phyloP scores from a whole-genome alignment of 2,113 vertebrate species.

The Leptobrachium leishanense region DNA sequence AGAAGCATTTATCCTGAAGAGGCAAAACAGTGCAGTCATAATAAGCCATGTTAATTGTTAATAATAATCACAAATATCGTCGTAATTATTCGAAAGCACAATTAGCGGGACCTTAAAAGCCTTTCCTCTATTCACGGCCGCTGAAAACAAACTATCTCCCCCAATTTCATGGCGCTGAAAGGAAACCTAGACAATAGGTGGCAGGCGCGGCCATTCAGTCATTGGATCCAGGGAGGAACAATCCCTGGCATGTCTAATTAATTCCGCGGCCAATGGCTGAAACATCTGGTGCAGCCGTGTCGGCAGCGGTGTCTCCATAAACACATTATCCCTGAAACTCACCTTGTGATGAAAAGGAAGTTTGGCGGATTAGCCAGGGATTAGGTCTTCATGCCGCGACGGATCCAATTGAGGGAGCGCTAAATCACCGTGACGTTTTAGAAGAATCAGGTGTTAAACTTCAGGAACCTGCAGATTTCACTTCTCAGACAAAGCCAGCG shows the following conservation, averaged over 20 bases:
- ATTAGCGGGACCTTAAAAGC: slow-evolving; percentile 47
- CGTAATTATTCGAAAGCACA: slow-evolving; percentile 41
- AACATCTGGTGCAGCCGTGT: slow-evolving; percentile 39
- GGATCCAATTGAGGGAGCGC: not conserved
- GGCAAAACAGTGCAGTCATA: slow-evolving; percentile 23
- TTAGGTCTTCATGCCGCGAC: slow-evolving; percentile 2
- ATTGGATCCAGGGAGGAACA: slow-evolving; percentile 16
- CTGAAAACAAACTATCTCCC: slow-evolving; percentile 13
- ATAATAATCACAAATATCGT: slow-evolving; percentile 44
- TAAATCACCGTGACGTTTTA: too few relatives aligned
- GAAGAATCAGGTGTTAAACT: too few relatives aligned
- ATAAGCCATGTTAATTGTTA: slow-evolving; percentile 41
- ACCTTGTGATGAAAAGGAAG: slow-evolving; percentile 11
- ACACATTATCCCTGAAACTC: slow-evolving; percentile 28
- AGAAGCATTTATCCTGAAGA: slow-evolving; percentile 24
- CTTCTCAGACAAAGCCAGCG: too few relatives aligned
- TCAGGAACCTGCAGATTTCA: too few relatives aligned
- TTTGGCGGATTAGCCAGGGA: slow-evolving; percentile 30
- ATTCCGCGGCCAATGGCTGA: slow-evolving; percentile 26
- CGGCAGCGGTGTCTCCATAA: not conserved
- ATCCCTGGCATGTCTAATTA: slow-evolving; percentile 30
- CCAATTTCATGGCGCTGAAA: slow-evolving; percentile 31
- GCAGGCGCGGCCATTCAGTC: not conserved
- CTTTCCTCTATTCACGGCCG: slow-evolving; percentile 24
- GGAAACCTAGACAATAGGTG: slow-evolving; percentile 12